A percentile compares a stretch with the other conserved stretches of the same genome.
These are phyloP conservation scores for Ennomos fuscantarius DNA, from an alignment of 2,888 invertebrate genomes.

Conservation along the genomic window DNA sequence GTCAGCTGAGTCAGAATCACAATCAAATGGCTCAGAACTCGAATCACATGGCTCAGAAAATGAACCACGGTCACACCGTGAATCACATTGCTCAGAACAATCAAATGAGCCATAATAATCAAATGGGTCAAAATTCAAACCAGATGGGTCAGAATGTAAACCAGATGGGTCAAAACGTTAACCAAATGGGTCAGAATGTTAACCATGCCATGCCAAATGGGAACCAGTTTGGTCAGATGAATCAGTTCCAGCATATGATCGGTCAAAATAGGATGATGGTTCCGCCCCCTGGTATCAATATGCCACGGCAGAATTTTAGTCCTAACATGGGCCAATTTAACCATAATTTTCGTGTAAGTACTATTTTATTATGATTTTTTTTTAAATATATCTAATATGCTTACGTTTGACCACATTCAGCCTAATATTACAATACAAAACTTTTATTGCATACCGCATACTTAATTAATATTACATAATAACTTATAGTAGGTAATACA, in stretches of 20 bases:
- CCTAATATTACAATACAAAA: too few relatives aligned
- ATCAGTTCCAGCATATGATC: slow-evolving; percentile 71
- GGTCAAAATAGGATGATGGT: slow-evolving; percentile 71
- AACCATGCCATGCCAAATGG: slow-evolving; percentile 66
- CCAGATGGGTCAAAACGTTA: slow-evolving; percentile 33
- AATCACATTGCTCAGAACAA: slow-evolving; percentile 53
- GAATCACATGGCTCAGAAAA: slow-evolving; percentile 47
- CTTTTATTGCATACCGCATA: too few relatives aligned
- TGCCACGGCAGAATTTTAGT: slow-evolving; percentile 72
- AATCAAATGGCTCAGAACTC: slow-evolving; percentile 54
- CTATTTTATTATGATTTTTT: slow-evolving; percentile 14
- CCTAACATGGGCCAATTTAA: slow-evolving; percentile 70
- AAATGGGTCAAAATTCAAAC: slow-evolving; percentile 28
- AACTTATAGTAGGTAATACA: too few relatives aligned
- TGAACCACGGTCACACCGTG: slow-evolving; percentile 44
- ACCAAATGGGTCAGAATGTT: slow-evolving; percentile 46
- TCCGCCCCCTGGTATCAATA: slow-evolving; percentile 71
- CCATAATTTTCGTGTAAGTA: slow-evolving; percentile 78
- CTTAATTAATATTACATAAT: too few relatives aligned
- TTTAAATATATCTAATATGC: background rate
- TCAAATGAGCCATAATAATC: slow-evolving; percentile 38
- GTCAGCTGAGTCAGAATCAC: slow-evolving; percentile 49
- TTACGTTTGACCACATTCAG: too few relatives aligned
- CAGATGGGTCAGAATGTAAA: slow-evolving; percentile 38
- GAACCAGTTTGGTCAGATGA: slow-evolving; percentile 67